Conservation (phyloP, 1,140 invertebrate genomes). For the Parasteatoda tepidariorum region DNA sequence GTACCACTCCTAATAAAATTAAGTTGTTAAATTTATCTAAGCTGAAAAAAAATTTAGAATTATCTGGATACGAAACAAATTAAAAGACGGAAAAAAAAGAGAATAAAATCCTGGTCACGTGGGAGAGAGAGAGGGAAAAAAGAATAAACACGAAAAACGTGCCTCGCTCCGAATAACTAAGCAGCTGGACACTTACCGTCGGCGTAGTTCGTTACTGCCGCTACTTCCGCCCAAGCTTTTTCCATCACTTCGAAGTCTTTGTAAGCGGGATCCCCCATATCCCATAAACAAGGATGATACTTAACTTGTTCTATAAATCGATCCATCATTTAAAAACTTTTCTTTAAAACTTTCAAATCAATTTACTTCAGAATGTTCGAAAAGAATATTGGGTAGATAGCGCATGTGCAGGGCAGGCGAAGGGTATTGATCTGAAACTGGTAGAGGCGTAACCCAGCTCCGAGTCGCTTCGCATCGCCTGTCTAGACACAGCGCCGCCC, state of each 20-base stretch:
- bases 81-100: too few species aligned
- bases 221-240: slow-evolving; percentile 9
- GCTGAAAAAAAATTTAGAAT: too few species aligned
- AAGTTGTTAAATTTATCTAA: too few species aligned
- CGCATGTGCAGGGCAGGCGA: not conserved
- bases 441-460: not conserved
- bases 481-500: slow-evolving; percentile 34
- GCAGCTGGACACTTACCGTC: slow-evolving; percentile 34
- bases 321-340: not conserved
- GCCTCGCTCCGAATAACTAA: too few species aligned
- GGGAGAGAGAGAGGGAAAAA: too few species aligned
- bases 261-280: slow-evolving; percentile 6
- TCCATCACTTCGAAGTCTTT: slow-evolving; percentile 38
- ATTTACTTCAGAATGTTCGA: not conserved
- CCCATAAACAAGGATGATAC: slow-evolving; percentile 16
- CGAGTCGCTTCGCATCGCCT: slow-evolving; percentile 11
- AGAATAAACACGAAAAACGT: too few species aligned
- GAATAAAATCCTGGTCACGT: too few species aligned
- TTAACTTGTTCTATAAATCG: slow-evolving; percentile 21
- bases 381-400: too few species aligned
- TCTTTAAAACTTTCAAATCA: not conserved
- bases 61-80: too few species aligned
- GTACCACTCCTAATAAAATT: too few species aligned
- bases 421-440: not conserved
- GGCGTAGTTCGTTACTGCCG: not conserved